Evolutionary conservation across 1,140 invertebrate genomes (phyloP).

Genomic region (Tetramorium simillimum): DNA sequence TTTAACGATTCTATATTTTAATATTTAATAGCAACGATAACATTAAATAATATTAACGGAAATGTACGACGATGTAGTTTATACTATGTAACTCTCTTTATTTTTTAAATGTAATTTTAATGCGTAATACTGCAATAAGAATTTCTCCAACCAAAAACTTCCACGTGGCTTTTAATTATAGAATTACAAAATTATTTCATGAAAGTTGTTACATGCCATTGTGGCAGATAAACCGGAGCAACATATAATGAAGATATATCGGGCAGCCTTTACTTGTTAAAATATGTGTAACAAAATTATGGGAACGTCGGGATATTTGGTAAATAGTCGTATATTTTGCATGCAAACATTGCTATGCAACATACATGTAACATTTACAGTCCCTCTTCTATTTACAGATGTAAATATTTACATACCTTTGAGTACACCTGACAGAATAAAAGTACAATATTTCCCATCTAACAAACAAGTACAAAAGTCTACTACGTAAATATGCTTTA

Average conservation of each 20-base stretch:
- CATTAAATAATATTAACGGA: background rate
- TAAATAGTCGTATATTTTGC: constrained; percentile 54
- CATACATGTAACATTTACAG: constrained; percentile 40
- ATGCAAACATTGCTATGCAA: constrained; percentile 28
- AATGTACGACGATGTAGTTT: background rate
- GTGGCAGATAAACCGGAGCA: constrained; percentile 2
- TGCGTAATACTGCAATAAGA: constrained; percentile 8
- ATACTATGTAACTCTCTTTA: background rate
- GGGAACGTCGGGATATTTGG: constrained; percentile 49
- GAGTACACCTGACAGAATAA: constrained; percentile 46
- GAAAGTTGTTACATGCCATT: background rate
- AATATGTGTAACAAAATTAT: constrained; percentile 55
- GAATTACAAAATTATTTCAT: constrained; percentile 8
- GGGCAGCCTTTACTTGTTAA: constrained; percentile 42
- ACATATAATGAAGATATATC: constrained; percentile 45
- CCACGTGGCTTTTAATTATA: background rate
- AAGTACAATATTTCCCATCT: constrained; percentile 51
- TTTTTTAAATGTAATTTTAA: constrained; percentile 18
- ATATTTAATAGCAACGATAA: background rate
- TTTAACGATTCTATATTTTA: background rate
- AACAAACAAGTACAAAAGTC: constrained; percentile 42
- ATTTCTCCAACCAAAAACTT: background rate
- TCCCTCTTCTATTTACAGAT: constrained; percentile 45
- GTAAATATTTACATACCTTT: constrained; percentile 57
- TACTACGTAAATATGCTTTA: constrained; percentile 16